Conservation (phyloP, 2,888 invertebrate species). For the Blastobasis lacticolella region DNA sequence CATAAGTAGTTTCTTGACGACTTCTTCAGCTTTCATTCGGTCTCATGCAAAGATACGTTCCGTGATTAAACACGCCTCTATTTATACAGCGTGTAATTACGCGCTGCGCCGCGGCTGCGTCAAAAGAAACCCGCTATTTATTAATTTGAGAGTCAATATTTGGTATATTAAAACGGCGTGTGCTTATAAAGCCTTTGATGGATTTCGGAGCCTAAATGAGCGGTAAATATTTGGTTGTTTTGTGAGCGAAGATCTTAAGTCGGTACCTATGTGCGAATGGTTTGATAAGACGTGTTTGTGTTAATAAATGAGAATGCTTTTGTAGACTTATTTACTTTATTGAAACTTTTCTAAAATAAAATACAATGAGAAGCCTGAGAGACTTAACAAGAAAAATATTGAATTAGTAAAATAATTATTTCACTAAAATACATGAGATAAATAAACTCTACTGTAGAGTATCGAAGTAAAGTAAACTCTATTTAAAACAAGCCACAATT, state of each 20-base stretch:
- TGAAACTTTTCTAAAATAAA: no score
- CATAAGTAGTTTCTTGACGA: slow-evolving; percentile 56
- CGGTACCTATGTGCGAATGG: neutral
- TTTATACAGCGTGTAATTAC: slow-evolving; percentile 64
- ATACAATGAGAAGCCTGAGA: no score
- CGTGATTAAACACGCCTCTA: slow-evolving; percentile 56
- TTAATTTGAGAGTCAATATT: slow-evolving; percentile 67
- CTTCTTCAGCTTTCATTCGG: slow-evolving; percentile 64
- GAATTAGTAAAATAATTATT: no score
- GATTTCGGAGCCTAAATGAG: neutral
- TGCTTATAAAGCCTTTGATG: slow-evolving; percentile 27
- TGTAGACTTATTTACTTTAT: no score
- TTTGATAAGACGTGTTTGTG: neutral
- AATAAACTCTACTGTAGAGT: no score
- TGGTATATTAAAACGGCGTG: slow-evolving; percentile 58
- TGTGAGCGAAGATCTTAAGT: neutral
- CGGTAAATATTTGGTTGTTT: neutral
- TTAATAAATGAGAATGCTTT: no score
- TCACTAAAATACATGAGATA: no score
- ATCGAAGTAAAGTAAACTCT: no score
- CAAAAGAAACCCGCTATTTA: slow-evolving; percentile 68
- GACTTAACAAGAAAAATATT: no score
- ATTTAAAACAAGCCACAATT: no score
- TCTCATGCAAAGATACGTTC: slow-evolving; percentile 62
- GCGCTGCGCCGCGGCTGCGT: slow-evolving; percentile 48